Evolutionary conservation across 2,113 vertebrate genomes (phyloP).

Genomic region (Aspidoscelis tigris): DNA sequence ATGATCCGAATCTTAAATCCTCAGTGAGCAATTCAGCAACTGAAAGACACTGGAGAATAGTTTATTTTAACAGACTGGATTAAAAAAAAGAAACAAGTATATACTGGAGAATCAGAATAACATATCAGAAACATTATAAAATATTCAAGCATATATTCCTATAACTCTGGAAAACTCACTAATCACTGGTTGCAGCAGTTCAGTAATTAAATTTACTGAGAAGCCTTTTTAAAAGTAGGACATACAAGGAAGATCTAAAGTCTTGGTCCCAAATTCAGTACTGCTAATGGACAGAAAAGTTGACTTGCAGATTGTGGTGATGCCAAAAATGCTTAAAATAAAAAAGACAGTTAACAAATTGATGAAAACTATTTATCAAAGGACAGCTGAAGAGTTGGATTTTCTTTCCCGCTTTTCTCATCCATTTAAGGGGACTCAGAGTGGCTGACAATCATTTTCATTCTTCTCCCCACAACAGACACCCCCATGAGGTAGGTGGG

Average conservation of each 20-base stretch:
- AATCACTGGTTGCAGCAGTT: neutral
- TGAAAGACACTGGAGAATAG: neutral
- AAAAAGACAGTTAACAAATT: no score
- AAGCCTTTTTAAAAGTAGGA: neutral
- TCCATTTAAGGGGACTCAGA: no score
- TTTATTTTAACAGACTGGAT: neutral
- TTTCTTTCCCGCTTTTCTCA: no score
- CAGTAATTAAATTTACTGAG: neutral
- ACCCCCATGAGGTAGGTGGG: no score
- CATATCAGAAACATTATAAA: conserved; percentile 2
- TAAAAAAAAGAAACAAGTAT: neutral
- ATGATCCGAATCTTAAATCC: neutral
- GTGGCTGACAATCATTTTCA: no score
- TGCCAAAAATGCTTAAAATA: no score
- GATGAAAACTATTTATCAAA: no score
- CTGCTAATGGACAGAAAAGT: no score
- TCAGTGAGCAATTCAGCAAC: neutral
- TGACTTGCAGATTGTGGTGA: no score
- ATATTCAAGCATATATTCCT: neutral
- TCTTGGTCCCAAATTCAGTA: no score
- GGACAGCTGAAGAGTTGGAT: no score
- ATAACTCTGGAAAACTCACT: neutral
- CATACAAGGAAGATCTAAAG: neutral
- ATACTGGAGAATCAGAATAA: neutral
- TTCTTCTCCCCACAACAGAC: no score